Base-by-base conservation (phyloP, 2,113 vertebrate genomes). In the Tricholaema leucomelas region DNA sequence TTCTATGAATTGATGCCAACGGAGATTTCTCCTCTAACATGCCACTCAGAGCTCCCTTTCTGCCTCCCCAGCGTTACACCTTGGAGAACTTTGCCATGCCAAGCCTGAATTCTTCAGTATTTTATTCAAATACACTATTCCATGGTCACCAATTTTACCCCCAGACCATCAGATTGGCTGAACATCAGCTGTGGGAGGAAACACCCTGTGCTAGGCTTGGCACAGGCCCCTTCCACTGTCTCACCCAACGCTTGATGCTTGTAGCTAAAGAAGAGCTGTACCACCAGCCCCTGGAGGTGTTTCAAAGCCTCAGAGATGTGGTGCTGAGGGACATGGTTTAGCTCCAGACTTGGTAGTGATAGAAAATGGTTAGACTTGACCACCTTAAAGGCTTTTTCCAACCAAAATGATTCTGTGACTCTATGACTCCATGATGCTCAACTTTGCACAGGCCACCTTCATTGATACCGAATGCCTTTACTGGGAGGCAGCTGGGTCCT, bases 231-330 rank as follows among this genome's bases (percentile, higher is more conserved):
- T 3, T 12, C 42, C 9, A 3, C 31, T 30, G 9, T 24, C 52
- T 42, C 18, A 5, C 16, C 31, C 19, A 1, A 4, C 12, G 4
- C 1, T 4, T 8, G 55, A 2, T 8, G 14, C 79, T 18, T 28
- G 35, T 11, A 42, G 56, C 44, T 5, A 36, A 18, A 23, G 55
- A 23, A 33, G 55, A 66, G 25, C 50, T 66, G 28, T 19, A 24
- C 54, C 54, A 11, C 13, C 58, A 25, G 58, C 18, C 33, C 44
- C 18, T 5, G 20, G 19, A 50, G 48, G 48, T 7, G 23, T 50
- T 50, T 50, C 48, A 50, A 50, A 50, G 48, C 48, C 48, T 50
- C 48, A 50, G 48, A 50, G 48, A 6, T 25, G 48, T 50, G 48
- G 48, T 50, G 23, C 23, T 50, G 48, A 50, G 12, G 48, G 23